These are phyloP conservation scores for Dinocampus coccinellae DNA, from an alignment of 2,888 invertebrate species.

Conservation along the genomic window DNA sequence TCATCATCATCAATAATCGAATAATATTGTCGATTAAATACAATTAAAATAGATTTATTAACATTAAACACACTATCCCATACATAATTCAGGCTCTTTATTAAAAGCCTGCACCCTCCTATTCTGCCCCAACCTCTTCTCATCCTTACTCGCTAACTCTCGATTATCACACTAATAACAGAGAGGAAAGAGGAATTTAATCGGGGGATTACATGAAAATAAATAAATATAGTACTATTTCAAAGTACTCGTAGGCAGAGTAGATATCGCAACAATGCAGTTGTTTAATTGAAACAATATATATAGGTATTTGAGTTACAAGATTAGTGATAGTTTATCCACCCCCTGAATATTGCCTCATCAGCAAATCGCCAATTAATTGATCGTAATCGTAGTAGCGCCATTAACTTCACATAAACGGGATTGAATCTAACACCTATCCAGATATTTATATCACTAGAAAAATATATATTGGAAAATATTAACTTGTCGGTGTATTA, in stretches of 20 bases:
- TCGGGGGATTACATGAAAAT: conserved; percentile 4
- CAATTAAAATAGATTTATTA: no score
- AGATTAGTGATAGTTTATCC: not conserved
- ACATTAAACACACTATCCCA: no score
- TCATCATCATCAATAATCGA: no score
- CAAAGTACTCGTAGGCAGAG: not conserved
- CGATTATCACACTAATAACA: no score
- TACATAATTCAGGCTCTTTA: no score
- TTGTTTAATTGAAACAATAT: conserved; percentile 10
- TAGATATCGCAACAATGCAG: conserved; percentile 17
- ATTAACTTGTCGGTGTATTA: not conserved
- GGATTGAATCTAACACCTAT: not conserved
- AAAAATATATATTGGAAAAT: not conserved
- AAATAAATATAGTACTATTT: conserved; percentile 17
- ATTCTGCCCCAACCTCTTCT: no score
- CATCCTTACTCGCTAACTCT: no score
- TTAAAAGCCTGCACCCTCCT: no score
- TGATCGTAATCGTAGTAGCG: not conserved
- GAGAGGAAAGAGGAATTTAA: no score
- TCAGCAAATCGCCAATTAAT: conserved; percentile 2
- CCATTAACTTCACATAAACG: not conserved
- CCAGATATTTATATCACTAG: not conserved
- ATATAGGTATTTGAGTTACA: not conserved
- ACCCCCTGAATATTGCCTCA: not conserved
- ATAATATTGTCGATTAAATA: no score